These are phyloP conservation scores for Drosophila mercatorum DNA, from an alignment of 2,888 invertebrate genomes.

Conservation along the genomic window DNA sequence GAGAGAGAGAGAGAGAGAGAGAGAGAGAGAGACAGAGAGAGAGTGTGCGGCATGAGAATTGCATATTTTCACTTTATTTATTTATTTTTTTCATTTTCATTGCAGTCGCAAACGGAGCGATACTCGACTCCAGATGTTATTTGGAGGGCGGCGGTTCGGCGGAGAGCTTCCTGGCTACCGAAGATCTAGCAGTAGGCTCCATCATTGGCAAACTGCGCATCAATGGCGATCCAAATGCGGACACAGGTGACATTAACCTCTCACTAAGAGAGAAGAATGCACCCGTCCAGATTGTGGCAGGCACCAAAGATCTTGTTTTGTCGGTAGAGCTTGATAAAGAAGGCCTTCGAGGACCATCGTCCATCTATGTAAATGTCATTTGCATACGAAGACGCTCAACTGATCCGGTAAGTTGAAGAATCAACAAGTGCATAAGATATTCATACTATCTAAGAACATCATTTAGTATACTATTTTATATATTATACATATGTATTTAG, in stretches of 20 bases:
- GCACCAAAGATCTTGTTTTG: conserved; percentile 92
- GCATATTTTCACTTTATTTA: conserved; percentile 42
- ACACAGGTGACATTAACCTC: conserved; percentile 91
- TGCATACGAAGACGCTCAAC: conserved; percentile 92
- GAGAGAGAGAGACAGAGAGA: not conserved
- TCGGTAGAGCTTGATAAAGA: conserved; percentile 93
- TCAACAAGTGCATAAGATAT: not conserved
- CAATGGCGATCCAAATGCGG: conserved; percentile 91
- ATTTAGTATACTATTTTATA: no score
- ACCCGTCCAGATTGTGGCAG: conserved; percentile 90
- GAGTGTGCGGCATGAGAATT: conserved; percentile 22
- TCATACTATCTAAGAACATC: no score
- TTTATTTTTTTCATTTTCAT: conserved; percentile 44
- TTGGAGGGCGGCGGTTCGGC: conserved; percentile 95
- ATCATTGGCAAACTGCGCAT: conserved; percentile 91
- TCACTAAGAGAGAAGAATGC: conserved; percentile 92
- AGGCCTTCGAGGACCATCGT: conserved; percentile 92
- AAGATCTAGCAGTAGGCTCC: conserved; percentile 92
- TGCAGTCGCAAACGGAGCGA: conserved; percentile 86
- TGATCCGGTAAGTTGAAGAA: conserved; percentile 88
- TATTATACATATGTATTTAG: no score
- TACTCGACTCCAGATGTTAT: conserved; percentile 94
- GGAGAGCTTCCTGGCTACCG: conserved; percentile 95
- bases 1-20: not conserved
- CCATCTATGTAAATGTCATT: conserved; percentile 93